Conservation (phyloP, 2,113 vertebrate species). For the Balaeniceps rex region DNA sequence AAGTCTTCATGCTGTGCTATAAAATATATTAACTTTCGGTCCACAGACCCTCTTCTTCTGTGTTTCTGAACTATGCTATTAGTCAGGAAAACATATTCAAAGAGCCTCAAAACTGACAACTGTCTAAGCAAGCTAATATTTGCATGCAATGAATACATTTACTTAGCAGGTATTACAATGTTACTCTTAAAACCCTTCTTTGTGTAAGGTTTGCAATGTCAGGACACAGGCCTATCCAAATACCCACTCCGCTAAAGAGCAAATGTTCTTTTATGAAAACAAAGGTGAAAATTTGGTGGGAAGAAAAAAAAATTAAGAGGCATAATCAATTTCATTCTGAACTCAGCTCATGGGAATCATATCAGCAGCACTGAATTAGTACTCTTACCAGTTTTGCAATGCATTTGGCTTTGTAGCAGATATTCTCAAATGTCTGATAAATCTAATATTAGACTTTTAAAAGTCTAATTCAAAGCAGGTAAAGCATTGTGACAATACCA, state of each 20-base stretch:
- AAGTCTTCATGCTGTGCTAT: neutral
- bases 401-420: neutral
- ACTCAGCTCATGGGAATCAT: neutral
- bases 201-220: neutral
- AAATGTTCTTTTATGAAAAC: neutral
- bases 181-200: neutral
- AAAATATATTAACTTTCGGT: neutral
- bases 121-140: neutral
- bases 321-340: neutral
- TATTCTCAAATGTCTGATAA: neutral
- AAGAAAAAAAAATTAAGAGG: neutral
- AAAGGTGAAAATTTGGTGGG: neutral
- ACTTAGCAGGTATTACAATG: neutral
- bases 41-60: neutral
- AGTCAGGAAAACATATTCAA: neutral
- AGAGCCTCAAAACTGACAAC: neutral
- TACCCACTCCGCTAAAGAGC: neutral
- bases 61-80: neutral
- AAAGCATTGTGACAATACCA: neutral
- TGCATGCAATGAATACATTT: neutral
- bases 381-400: neutral
- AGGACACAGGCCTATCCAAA: neutral
- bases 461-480: neutral
- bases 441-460: neutral
- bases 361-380: neutral